Conservation (phyloP, 2,113 vertebrate species). For the Tetrax tetrax region DNA sequence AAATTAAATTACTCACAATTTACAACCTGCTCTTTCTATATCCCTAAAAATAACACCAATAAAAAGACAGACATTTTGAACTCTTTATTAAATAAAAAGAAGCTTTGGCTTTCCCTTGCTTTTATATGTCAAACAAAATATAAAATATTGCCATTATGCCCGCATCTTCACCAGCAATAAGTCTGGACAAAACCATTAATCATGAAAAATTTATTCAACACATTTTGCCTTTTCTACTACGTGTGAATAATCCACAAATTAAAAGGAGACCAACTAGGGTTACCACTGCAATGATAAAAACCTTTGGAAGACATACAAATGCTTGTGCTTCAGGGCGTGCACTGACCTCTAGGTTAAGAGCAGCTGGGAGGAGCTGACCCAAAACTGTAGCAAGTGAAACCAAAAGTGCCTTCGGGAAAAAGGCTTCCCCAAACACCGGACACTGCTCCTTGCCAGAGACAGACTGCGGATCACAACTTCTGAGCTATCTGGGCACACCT, state of each 20-base stretch:
- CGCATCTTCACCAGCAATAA: background rate
- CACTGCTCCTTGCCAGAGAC: background rate
- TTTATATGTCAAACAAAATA: background rate
- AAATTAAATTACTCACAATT: constrained; percentile 43
- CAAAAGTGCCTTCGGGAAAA: background rate
- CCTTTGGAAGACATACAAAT: background rate
- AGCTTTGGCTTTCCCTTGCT: background rate
- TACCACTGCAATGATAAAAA: background rate
- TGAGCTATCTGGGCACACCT: background rate
- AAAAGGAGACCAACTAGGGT: background rate
- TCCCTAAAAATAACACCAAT: background rate
- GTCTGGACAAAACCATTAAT: constrained; percentile 11
- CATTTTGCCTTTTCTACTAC: background rate
- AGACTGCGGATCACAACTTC: background rate
- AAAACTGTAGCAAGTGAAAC: background rate
- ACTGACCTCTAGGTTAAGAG: background rate
- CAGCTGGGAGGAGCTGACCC: background rate
- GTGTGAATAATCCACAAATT: background rate
- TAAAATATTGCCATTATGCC: background rate
- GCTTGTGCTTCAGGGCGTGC: background rate
- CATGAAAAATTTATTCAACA: background rate
- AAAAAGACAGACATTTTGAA: background rate
- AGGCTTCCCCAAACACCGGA: background rate
- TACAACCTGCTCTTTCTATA: background rate
- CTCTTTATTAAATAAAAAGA: background rate